Evolutionary conservation across 2,797 vertebrate genomes (phyloP).

Genomic region (Aratinga solstitialis): DNA sequence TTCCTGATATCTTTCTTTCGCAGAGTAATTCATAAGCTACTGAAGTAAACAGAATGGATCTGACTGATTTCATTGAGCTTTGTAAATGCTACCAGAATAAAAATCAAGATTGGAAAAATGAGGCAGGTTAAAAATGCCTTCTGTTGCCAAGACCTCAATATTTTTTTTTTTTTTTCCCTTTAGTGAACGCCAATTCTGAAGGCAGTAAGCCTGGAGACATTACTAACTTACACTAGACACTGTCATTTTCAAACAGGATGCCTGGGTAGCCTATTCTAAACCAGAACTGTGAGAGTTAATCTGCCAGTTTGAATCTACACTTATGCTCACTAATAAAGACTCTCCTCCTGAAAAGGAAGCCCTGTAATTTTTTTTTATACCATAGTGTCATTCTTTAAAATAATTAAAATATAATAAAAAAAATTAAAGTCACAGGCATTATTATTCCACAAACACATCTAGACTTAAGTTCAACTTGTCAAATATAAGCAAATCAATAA

Average conservation of each 20-base stretch:
- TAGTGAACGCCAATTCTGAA: neutral
- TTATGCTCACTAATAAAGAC: neutral
- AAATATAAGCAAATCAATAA: neutral
- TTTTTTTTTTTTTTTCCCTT: neutral
- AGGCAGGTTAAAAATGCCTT: neutral
- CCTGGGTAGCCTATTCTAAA: neutral
- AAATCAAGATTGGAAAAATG: neutral
- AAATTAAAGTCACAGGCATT: neutral
- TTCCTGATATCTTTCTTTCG: slow-evolving; percentile 49
- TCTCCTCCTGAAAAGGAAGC: neutral
- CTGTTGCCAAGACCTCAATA: neutral
- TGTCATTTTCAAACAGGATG: neutral
- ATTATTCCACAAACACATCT: neutral
- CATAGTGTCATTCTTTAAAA: neutral
- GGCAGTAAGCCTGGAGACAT: neutral
- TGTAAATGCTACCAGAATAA: neutral
- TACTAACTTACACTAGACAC: neutral
- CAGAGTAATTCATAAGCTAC: slow-evolving; percentile 11
- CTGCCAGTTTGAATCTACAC: neutral
- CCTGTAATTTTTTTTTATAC: neutral
- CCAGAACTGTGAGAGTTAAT: neutral
- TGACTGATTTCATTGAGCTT: neutral
- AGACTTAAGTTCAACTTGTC: neutral
- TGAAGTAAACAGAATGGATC: slow-evolving; percentile 22
- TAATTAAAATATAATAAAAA: neutral